Conservation (phyloP, 2,113 vertebrate species). For the Hippocampus abdominalis region DNA sequence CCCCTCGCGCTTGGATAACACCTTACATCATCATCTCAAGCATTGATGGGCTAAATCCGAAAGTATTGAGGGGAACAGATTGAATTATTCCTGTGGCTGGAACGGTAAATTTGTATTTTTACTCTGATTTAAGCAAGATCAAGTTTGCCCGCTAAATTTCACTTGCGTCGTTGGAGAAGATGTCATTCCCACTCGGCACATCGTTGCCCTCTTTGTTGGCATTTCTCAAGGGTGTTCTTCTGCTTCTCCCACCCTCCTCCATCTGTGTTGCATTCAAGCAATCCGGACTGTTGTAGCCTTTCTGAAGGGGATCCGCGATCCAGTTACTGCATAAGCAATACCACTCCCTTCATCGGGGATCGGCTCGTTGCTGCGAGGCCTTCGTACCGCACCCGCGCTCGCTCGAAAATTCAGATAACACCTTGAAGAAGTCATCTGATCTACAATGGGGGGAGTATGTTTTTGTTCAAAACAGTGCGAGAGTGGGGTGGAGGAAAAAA, state of each 20-base stretch:
- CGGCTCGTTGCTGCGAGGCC: constrained; percentile 23
- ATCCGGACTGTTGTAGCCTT: constrained; percentile 10
- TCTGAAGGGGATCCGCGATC: constrained; percentile 44
- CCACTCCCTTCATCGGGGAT: constrained; percentile 36
- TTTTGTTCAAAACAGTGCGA: constrained; percentile 32
- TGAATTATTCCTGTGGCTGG: background rate
- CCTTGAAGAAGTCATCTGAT: constrained; percentile 8
- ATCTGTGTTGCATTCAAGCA: constrained; percentile 41
- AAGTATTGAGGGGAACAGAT: background rate
- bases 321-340: constrained; percentile 48
- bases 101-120: background rate
- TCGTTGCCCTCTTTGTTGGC: constrained; percentile 27
- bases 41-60: background rate
- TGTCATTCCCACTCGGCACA: constrained; percentile 34
- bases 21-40: background rate
- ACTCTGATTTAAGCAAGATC: background rate
- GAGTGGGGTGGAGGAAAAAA: background rate
- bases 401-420: constrained; percentile 18
- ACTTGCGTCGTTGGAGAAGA: constrained; percentile 5
- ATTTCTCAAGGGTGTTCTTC: constrained; percentile 37
- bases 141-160: constrained; percentile 1
- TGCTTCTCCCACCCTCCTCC: constrained; percentile 43
- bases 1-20: background rate
- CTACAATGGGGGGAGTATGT: constrained; percentile 11
- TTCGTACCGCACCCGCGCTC: constrained; percentile 1